Evolutionary conservation across 2,797 vertebrate species (phyloP).

Genomic region (Microctenopoma lineatum): DNA sequence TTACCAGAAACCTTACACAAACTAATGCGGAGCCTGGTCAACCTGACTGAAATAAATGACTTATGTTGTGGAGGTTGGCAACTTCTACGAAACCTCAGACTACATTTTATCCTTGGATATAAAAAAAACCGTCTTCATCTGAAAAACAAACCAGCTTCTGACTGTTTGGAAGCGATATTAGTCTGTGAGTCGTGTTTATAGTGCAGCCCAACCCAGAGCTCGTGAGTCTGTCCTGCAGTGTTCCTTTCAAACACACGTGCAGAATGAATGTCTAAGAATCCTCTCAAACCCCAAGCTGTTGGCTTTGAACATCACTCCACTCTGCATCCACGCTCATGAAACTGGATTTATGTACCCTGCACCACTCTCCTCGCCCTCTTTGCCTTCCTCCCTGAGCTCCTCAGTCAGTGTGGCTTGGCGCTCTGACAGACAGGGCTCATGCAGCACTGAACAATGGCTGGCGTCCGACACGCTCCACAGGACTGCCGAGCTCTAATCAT

Average conservation of each 20-base stretch:
- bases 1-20: slow-evolving; percentile 3
- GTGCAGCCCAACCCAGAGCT: slow-evolving; percentile 26
- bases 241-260: slow-evolving; percentile 24
- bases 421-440: slow-evolving; percentile 35
- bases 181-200: slow-evolving; percentile 3
- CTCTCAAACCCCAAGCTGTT: slow-evolving; percentile 45
- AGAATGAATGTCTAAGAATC: slow-evolving; percentile 42
- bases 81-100: neutral
- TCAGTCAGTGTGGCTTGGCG: slow-evolving; percentile 32
- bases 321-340: slow-evolving; percentile 1
- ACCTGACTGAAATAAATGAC: slow-evolving; percentile 12
- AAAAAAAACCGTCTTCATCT: neutral
- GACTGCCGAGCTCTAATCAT: slow-evolving; percentile 47
- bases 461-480: slow-evolving; percentile 43
- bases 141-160: slow-evolving; percentile 16
- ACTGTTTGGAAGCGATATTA: slow-evolving; percentile 18
- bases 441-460: slow-evolving; percentile 65
- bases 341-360: slow-evolving; percentile 5
- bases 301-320: slow-evolving; percentile 14
- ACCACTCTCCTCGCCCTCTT: neutral
- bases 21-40: neutral
- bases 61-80: slow-evolving; percentile 16
- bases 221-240: slow-evolving; percentile 1
- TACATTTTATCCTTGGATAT: slow-evolving; percentile 8
- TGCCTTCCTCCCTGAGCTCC: slow-evolving; percentile 27